These are phyloP conservation scores for Mionectes macconnelli DNA, from an alignment of 2,113 vertebrate genomes.

Conservation along the genomic window DNA sequence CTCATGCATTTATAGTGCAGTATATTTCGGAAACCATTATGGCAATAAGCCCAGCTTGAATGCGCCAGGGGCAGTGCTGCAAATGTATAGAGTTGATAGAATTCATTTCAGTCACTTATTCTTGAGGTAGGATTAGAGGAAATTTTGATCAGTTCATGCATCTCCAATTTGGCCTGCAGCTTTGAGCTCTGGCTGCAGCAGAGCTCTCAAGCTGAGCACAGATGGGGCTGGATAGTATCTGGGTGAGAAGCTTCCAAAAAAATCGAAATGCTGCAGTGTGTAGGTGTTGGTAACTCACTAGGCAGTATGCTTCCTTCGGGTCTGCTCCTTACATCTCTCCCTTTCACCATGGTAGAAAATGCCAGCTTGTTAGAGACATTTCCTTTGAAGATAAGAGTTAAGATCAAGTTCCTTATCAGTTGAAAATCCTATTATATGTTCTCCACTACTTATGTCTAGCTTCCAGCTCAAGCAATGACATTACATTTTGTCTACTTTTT, in stretches of 20 bases:
- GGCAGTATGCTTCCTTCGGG: neutral
- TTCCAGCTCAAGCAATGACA: neutral
- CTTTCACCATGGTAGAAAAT: neutral
- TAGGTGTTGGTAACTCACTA: constrained; percentile 45
- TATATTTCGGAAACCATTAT: constrained; percentile 46
- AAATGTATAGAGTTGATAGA: constrained; percentile 30
- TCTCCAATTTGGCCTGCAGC: constrained; percentile 54
- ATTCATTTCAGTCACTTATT: constrained; percentile 57
- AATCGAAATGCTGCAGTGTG: constrained; percentile 2
- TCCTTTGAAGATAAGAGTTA: constrained; percentile 2
- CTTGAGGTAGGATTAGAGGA: constrained; percentile 39
- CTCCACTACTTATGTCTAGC: neutral
- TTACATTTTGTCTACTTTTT: neutral
- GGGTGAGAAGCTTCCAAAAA: constrained; percentile 41
- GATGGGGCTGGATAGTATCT: constrained; percentile 46
- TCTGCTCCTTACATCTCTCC: neutral
- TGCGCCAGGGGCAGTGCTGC: neutral
- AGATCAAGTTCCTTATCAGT: neutral
- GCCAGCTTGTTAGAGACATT: neutral
- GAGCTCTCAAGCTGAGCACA: constrained; percentile 53
- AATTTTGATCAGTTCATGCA: constrained; percentile 41
- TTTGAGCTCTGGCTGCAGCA: constrained; percentile 46
- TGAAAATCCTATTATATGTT: neutral
- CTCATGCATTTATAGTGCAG: constrained; percentile 47
- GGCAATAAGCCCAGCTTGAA: constrained; percentile 32